Evolutionary conservation across 2,113 vertebrate species (phyloP), one percentile per base, ranked within the genome.

Genomic region (Gracilinanus agilis): DNA sequence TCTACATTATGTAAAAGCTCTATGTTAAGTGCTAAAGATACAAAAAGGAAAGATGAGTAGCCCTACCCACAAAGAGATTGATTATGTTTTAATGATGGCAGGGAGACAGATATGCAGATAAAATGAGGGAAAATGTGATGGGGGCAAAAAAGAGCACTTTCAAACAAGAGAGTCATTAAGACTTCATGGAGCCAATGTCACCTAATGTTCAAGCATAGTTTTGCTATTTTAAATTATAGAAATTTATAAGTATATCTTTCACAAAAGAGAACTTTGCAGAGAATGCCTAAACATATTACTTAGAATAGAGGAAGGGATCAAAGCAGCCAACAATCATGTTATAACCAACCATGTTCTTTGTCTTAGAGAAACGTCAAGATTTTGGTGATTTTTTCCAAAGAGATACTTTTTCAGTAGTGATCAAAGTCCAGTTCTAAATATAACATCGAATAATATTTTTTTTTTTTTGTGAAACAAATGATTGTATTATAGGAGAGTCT

Each of bases 191-290:
- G 3, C 13, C 61, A 67, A n/a, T 67, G 34, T 5, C 13, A 75
- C 34, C 34, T 75, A 24, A 75, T 75, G 19, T 75, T 21, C n/a
- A 9, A n/a, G 13, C 34, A 75, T 40, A 75, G 34, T 40, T 75
- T n/a, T 75, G 34, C 12, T 88, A 56, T 56, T 93, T 93, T 90
- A 90, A 54, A 61, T 94, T 92, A 19, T 25, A 67, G 24, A 89
- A 75, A 88, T 25, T 90, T 40, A 25, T 24, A 21, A n/a, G 44
- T 88, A 40, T 92, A 88, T 40, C 58, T 93, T 93, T 90, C 53
- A 67, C 53, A 75, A 40, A 90, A 89, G 12, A 90, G 9, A 1
- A 29, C 16, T 83, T 83, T 83, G 67, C 67, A 54, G 54, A 67
- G n/a, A 53, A 27, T 93, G 13, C 34, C 88, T 7, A 8, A 24